Evolutionary conservation across 2,797 vertebrate genomes (phyloP), one percentile per base, ranked within the genome.

Genomic region (Oryzias dopingdopingensis): DNA sequence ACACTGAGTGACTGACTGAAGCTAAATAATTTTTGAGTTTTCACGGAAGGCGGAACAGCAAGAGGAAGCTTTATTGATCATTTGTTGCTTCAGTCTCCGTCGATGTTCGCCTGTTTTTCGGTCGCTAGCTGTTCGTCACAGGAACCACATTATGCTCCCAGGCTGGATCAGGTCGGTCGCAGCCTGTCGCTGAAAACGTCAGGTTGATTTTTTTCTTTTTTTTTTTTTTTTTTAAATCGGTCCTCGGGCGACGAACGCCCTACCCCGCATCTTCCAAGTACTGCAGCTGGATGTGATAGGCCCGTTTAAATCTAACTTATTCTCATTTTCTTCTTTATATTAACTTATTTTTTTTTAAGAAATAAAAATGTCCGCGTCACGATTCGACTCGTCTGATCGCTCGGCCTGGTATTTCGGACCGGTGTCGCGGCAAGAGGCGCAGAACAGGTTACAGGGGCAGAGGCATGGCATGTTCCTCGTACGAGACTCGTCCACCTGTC

Each of bases 401-500:
- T 92, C 93, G 59, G 89, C 94, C 82, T 99, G 97, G 97, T 99
- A 99, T 89, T 95, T 97, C 81, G 97, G 97, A 48, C 93, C 93
- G 1, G 92, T 98, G 81, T 95, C 95, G 0, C 93, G 97, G 62
- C 93, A 93, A 26, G 97, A 99, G 90, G 94, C 96, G 1, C 95
- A 97, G 92, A 94, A 88, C 58, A 88, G 95, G 74, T 84, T 99
- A 69, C 97, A 97, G 20, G 96, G 97, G 67, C 96, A 98, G 90
- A 92, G 95, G 66, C 96, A 97, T 55, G 97, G 97, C 54, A 92
- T 95, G 88, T 99, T 99, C 76, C 88, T 99, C 1, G 97, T 99
- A 52, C 93, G 97, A 63, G 96, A 99, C 85, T 98, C 96, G 12
- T 97, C 96, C 71, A 99, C 97, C 78, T 99, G 96, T 79, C 96